phyloP scores from a whole-genome alignment of 2,113 vertebrate genomes.

The Cygnus atratus region DNA sequence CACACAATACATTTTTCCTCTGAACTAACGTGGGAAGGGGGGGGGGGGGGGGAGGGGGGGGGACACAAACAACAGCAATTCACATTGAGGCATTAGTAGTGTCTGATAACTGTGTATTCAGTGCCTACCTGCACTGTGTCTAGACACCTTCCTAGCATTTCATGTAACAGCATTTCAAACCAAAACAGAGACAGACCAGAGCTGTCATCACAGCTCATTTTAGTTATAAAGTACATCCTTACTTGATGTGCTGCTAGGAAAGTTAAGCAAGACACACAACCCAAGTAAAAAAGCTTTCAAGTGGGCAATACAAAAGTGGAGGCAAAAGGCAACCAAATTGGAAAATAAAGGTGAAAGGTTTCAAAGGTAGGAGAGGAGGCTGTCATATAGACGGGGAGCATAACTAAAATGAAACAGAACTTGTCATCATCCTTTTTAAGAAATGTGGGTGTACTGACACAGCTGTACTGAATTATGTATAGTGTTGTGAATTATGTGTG shows the following conservation, averaged over 20 bases:
- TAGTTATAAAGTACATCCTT: slow-evolving; percentile 6
- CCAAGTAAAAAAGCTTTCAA: background rate
- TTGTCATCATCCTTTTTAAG: background rate
- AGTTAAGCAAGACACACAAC: background rate
- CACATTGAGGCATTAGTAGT: background rate
- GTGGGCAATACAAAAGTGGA: background rate
- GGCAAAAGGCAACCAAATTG: background rate
- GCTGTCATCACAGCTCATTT: slow-evolving; percentile 32
- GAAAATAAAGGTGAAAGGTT: background rate
- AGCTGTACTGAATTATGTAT: background rate
- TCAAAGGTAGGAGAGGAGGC: background rate
- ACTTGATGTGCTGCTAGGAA: background rate
- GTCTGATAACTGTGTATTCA: background rate
- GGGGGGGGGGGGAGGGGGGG: too few relatives aligned
- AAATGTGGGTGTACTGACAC: background rate
- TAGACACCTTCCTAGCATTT: slow-evolving; percentile 11
- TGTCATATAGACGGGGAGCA: background rate
- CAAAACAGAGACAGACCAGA: slow-evolving; percentile 10
- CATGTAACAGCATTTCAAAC: slow-evolving; percentile 3
- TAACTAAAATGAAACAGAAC: background rate
- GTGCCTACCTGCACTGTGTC: background rate
- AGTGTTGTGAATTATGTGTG: background rate
- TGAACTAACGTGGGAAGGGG: background rate
- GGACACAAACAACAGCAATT: background rate
- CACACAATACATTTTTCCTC: background rate